Conservation (phyloP, 2,888 invertebrate species). For the Diplolepis rosae region DNA sequence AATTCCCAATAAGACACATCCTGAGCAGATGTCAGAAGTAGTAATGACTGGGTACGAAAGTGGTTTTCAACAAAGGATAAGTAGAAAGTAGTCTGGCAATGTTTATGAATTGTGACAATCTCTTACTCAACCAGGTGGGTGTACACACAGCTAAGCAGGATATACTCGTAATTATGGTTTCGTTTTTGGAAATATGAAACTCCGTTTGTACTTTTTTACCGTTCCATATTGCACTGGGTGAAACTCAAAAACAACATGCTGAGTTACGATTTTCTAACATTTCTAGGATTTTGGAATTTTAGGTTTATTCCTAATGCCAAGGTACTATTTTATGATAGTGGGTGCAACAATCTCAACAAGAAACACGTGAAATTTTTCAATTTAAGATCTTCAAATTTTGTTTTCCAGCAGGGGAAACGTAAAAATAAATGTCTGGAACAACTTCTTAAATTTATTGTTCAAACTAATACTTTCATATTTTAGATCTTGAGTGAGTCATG, state of each 20-base stretch:
- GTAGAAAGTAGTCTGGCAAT: slow-evolving; percentile 38
- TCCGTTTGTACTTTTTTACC: slow-evolving; percentile 33
- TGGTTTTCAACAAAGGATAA: slow-evolving; percentile 47
- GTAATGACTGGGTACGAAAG: slow-evolving; percentile 44
- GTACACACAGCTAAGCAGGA: slow-evolving; percentile 45
- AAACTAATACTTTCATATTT: too few relatives aligned
- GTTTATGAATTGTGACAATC: slow-evolving; percentile 46
- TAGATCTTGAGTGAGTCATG: too few relatives aligned
- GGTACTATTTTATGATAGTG: too few relatives aligned
- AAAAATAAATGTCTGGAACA: too few relatives aligned
- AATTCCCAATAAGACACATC: slow-evolving; percentile 28
- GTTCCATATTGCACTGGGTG: slow-evolving; percentile 35
- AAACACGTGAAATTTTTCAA: too few relatives aligned
- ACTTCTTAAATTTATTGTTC: too few relatives aligned
- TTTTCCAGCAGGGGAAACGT: too few relatives aligned
- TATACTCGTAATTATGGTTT: slow-evolving; percentile 41
- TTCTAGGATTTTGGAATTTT: too few relatives aligned
- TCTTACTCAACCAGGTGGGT: slow-evolving; percentile 45
- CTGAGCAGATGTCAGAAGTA: slow-evolving; percentile 34
- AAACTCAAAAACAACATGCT: slow-evolving; percentile 32
- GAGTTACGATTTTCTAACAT: too few relatives aligned
- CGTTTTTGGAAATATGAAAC: slow-evolving; percentile 44
- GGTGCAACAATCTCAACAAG: too few relatives aligned
- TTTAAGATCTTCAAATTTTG: too few relatives aligned
- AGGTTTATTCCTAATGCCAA: too few relatives aligned